Percentiles rank a stretch among this genome's conserved stretches.
phyloP scores from a whole-genome alignment of 2,888 invertebrate species.

The Agelastica alni region DNA sequence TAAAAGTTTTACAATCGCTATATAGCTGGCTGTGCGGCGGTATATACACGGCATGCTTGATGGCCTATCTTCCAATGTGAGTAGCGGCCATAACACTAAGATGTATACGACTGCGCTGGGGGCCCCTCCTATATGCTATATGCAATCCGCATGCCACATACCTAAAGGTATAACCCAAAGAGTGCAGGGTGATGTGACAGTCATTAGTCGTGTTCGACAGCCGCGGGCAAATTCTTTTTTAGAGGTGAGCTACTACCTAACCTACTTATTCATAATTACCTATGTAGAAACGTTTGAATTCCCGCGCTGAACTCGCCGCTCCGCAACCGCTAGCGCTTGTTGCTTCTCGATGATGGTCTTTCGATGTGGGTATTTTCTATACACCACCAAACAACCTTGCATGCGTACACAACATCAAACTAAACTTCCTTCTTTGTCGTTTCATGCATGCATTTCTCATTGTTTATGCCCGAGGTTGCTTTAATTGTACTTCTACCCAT shows the following conservation, averaged over 20 bases:
- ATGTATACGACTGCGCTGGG: slow-evolving; percentile 68
- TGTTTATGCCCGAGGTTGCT: slow-evolving; percentile 39
- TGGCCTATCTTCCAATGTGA: slow-evolving; percentile 70
- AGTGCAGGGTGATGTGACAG: slow-evolving; percentile 57
- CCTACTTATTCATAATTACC: slow-evolving; percentile 44
- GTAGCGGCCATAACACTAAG: slow-evolving; percentile 66
- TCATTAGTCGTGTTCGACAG: slow-evolving; percentile 58
- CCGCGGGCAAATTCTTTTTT: slow-evolving; percentile 51
- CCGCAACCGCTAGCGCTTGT: slow-evolving; percentile 42
- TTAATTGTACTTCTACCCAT: no score
- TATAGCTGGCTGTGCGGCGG: slow-evolving; percentile 53
- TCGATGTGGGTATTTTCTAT: slow-evolving; percentile 24
- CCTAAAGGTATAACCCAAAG: slow-evolving; percentile 56
- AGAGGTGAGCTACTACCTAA: slow-evolving; percentile 55
- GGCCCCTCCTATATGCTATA: slow-evolving; percentile 58
- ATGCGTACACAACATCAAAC: slow-evolving; percentile 31
- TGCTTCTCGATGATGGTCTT: slow-evolving; percentile 42
- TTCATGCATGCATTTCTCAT: slow-evolving; percentile 37
- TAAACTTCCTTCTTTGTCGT: slow-evolving; percentile 34
- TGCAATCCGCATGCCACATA: slow-evolving; percentile 58
- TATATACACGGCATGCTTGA: slow-evolving; percentile 64
- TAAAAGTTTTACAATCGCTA: slow-evolving; percentile 67
- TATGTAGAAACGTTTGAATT: slow-evolving; percentile 34
- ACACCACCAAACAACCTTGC: slow-evolving; percentile 23
- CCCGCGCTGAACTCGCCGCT: slow-evolving; percentile 35